phyloP scores from a whole-genome alignment of 2,113 vertebrate species.

The Parus major region DNA sequence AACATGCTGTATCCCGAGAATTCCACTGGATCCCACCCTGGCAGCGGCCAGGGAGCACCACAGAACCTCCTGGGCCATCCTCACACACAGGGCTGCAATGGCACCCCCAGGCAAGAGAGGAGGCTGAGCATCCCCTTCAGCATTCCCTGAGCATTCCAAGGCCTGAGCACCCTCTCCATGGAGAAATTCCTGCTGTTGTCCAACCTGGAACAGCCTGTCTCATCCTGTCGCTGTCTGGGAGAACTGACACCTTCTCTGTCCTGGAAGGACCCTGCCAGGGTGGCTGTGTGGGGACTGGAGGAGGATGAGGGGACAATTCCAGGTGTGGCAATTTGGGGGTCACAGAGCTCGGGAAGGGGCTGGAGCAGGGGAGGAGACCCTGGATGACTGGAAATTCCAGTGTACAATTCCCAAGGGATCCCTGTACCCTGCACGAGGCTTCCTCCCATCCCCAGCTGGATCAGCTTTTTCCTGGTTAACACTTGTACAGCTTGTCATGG shows the following conservation, averaged over 20 bases:
- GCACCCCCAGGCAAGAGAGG: background rate
- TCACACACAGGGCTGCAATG: background rate
- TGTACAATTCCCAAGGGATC: accelerated
- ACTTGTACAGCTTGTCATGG: slow-evolving; percentile 24
- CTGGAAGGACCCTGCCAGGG: background rate
- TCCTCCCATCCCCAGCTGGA: background rate
- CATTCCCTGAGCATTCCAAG: background rate
- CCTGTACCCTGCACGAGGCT: accelerated
- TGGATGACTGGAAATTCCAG: no score
- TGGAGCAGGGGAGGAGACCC: background rate
- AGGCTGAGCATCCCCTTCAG: background rate
- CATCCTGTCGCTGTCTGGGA: background rate
- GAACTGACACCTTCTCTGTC: background rate
- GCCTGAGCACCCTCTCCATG: background rate
- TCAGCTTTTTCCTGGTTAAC: background rate
- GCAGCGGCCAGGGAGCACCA: background rate
- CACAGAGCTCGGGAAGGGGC: background rate
- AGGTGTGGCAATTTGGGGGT: accelerated
- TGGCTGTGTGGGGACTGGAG: background rate
- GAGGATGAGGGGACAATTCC: background rate
- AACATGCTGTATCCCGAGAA: no score
- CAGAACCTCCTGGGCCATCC: background rate
- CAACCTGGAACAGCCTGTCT: background rate
- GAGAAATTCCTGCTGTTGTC: background rate
- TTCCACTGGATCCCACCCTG: background rate